Evolutionary conservation across 2,888 invertebrate genomes (phyloP).

Genomic region (Eumerus sabulonum): DNA sequence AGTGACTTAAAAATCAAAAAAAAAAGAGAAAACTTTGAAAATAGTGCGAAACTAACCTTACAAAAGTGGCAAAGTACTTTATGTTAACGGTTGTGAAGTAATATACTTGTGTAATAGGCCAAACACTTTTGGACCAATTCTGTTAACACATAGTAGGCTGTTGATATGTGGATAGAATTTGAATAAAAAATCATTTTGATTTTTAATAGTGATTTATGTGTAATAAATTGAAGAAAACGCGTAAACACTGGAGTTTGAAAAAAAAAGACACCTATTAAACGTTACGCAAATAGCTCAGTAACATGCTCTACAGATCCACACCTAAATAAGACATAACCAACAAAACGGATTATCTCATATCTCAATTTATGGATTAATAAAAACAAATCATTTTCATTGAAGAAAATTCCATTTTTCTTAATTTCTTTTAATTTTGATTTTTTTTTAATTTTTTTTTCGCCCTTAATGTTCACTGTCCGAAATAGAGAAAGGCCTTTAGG

Average conservation of each 20-base stretch:
- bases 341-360: conserved; percentile 47
- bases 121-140: conserved; percentile 10
- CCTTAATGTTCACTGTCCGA: not conserved
- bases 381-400: conserved; percentile 9
- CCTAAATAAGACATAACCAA: conserved; percentile 42
- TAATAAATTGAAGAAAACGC: conserved; percentile 6
- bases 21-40: conserved; percentile 11
- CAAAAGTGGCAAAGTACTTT: conserved; percentile 42
- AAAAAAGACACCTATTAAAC: conserved; percentile 17
- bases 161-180: conserved; percentile 50
- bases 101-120: conserved; percentile 56
- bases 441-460: conserved; percentile 32
- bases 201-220: conserved; percentile 11
- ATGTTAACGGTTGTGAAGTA: conserved; percentile 50
- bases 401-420: conserved; percentile 3
- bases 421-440: conserved; percentile 17
- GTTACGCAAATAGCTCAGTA: conserved; percentile 57
- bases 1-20: conserved; percentile 31
- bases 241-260: conserved; percentile 34
- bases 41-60: conserved; percentile 42
- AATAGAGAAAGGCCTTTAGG: conserved; percentile 36
- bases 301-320: conserved; percentile 23
- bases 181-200: conserved; percentile 20
- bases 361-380: conserved; percentile 34
- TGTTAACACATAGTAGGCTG: conserved; percentile 1